phyloP scores from a whole-genome alignment of 2,888 invertebrate genomes.

The Eulithis prunata region DNA sequence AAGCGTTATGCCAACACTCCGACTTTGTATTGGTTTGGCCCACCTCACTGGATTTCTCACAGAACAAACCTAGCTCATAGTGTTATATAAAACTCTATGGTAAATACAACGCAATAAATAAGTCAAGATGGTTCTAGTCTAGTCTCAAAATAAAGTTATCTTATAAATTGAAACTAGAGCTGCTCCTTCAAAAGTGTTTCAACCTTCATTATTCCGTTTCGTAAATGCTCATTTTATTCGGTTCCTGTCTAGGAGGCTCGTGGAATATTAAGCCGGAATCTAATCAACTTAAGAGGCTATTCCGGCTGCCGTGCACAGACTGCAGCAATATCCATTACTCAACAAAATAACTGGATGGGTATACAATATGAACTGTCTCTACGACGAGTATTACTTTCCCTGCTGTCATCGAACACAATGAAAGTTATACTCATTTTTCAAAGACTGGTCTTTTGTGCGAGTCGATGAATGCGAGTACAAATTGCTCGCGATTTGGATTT shows the following conservation, averaged over 20 bases:
- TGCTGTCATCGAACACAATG: conserved; percentile 31
- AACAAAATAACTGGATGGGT: conserved; percentile 43
- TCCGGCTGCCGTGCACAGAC: conserved; percentile 48
- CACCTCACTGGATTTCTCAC: too few relatives aligned
- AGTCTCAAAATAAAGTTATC: too few relatives aligned
- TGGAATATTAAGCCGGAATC: conserved; percentile 46
- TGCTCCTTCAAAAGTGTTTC: not conserved
- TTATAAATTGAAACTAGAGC: too few relatives aligned
- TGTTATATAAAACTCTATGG: too few relatives aligned
- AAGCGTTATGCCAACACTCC: too few relatives aligned
- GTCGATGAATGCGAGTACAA: conserved; percentile 28
- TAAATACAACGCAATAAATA: too few relatives aligned
- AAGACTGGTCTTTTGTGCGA: conserved; percentile 28
- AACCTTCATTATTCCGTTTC: conserved; percentile 11
- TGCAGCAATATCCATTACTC: conserved; percentile 62
- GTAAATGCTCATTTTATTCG: conserved; percentile 7
- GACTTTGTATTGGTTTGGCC: too few relatives aligned
- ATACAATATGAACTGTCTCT: conserved; percentile 18
- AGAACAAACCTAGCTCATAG: too few relatives aligned
- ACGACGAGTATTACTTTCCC: conserved; percentile 32
- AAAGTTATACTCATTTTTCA: conserved; percentile 35
- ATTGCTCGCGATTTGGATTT: conserved; percentile 19
- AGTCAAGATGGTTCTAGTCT: too few relatives aligned
- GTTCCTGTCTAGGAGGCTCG: conserved; percentile 19
- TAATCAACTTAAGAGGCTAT: conserved; percentile 62